These are phyloP conservation scores for Calycopis cecrops DNA, from an alignment of 1,140 invertebrate genomes.

Conservation along the genomic window DNA sequence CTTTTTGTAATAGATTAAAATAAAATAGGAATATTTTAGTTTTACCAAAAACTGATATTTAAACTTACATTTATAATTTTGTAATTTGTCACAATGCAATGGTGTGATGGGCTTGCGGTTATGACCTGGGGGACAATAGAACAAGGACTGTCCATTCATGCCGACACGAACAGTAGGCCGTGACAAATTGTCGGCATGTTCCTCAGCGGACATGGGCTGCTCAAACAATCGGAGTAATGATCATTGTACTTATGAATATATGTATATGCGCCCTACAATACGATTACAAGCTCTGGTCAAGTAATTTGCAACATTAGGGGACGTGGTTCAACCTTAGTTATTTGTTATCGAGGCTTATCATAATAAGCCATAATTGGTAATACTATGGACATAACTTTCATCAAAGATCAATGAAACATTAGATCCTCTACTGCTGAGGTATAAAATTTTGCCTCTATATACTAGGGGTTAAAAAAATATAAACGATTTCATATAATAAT, in stretches of 20 bases:
- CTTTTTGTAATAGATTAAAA: too few relatives aligned
- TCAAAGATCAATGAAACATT: too few relatives aligned
- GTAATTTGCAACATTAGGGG: slow-evolving; percentile 3
- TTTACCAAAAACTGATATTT: too few relatives aligned
- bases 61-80: not conserved
- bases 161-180: slow-evolving; percentile 11
- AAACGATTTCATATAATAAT: too few relatives aligned
- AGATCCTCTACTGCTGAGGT: too few relatives aligned
- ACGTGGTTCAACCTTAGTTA: not conserved
- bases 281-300: slow-evolving; percentile 8
- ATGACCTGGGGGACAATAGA: slow-evolving; percentile 19
- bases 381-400: too few relatives aligned
- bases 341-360: too few relatives aligned
- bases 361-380: not conserved
- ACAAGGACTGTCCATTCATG: slow-evolving; percentile 20
- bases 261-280: not conserved
- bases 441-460: too few relatives aligned
- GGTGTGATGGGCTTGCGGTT: slow-evolving; percentile 11
- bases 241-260: slow-evolving; percentile 14
- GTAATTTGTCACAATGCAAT: slow-evolving; percentile 15
- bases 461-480: too few relatives aligned
- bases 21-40: too few relatives aligned
- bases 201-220: slow-evolving; percentile 14
- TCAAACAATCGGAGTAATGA: slow-evolving; percentile 17
- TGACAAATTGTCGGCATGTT: slow-evolving; percentile 22